Conservation (phyloP, 2,888 invertebrate species). For the Cabera pusaria region DNA sequence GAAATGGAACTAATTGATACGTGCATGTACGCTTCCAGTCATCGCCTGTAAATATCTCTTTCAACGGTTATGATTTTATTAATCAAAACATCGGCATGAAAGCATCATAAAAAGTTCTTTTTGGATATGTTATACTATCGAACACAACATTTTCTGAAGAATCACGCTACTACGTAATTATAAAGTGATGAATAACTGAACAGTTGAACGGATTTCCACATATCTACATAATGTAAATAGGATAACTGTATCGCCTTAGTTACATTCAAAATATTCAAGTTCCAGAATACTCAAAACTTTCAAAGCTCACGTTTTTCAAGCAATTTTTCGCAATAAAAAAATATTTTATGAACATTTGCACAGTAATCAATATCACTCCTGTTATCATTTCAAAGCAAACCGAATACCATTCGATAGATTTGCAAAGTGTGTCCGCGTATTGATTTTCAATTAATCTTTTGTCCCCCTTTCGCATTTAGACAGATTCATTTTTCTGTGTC, state of each 20-base stretch:
- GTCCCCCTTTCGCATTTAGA: constrained; percentile 65
- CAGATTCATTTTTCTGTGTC: constrained; percentile 62
- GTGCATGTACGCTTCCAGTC: constrained; percentile 14
- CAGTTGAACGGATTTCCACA: too few relatives aligned
- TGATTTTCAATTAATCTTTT: constrained; percentile 80
- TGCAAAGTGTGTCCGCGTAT: constrained; percentile 68
- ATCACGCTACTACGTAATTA: too few relatives aligned
- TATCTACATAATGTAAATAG: too few relatives aligned
- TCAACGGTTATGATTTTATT: constrained; percentile 5
- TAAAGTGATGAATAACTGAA: too few relatives aligned
- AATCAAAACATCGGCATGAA: too few relatives aligned
- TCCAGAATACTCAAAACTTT: too few relatives aligned
- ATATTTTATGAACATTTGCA: too few relatives aligned
- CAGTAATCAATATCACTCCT: constrained; percentile 75
- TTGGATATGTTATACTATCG: not conserved
- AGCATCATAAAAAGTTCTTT: not conserved
- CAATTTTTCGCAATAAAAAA: too few relatives aligned
- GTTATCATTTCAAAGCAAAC: constrained; percentile 71
- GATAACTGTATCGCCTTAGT: too few relatives aligned
- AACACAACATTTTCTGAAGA: too few relatives aligned
- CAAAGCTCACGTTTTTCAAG: too few relatives aligned
- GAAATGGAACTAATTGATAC: constrained; percentile 59
- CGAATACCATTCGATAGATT: constrained; percentile 72
- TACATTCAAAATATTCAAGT: too few relatives aligned
- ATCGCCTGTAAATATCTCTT: constrained; percentile 13